Evolutionary conservation across 2,797 vertebrate species (phyloP), one percentile per base, ranked within the genome.

Genomic region (Pyrocephalus nanus): DNA sequence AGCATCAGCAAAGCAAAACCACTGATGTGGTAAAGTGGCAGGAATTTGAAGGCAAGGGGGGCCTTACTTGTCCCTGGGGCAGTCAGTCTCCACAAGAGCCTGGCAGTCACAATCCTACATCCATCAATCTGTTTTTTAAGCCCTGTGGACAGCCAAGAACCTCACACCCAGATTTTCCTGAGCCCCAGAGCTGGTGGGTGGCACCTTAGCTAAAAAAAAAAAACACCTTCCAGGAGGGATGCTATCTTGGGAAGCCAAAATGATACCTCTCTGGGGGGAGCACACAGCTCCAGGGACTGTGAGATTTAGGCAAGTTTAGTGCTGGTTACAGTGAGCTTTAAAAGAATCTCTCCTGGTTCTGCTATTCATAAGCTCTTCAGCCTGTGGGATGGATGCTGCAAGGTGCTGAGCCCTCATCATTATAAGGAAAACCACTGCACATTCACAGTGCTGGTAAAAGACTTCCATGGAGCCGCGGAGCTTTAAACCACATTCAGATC

Each of bases 11-110:
- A 90, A 76, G n/a, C 38, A 74, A 80, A 90, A 67, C 3, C 16
- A 66, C 18, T 51, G 40, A 50, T 64, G 54, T 22, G 20, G 20
- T 42, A 53, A 92, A 85, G 19, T 14, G 58, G 32, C 22, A 74
- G 62, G 50, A 91, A 69, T 69, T 1, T 53, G 32, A 14, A 4
- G 6, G 12, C 3, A 3, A 30, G 32, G 26, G 26, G 0, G 0
- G 4, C 21, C 5, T 47, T 47, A 40, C 55, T 64, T 87, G 21
- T 21, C 55, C 47, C 40, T 40, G 15, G 21, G 21, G 19, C 32
- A 51, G 6, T 38, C 62, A 55, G 60, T 76, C n/a, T 94, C 64
- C 64, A 66, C 0, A 1, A 47, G 7, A 87, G 15, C 50, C 42
- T 48, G 45, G 36, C 58, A 90, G 42, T 22, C 77, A 60, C 0